Evolutionary conservation across 1,140 invertebrate species (phyloP), one percentile per base, ranked within the genome.

Genomic region (Plodia interpunctella): DNA sequence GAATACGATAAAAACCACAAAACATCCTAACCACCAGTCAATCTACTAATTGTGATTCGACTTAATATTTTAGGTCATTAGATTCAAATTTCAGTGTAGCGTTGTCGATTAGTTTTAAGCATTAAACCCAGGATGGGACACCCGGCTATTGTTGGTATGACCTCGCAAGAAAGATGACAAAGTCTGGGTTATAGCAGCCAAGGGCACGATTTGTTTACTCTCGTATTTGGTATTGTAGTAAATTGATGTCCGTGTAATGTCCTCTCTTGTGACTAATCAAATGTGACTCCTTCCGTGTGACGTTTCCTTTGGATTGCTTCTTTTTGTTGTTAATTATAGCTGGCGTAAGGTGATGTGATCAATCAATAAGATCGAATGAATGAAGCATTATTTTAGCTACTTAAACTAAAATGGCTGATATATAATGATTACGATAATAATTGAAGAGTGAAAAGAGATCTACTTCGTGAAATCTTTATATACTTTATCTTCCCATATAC

Each of bases 91-190:
- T 54, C 32, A 57, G 57, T 54, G 50, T 25, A 15, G 55, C 62
- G 57, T 69, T 72, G 66, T 63, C 70, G 72, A 77, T 72, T 69
- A 77, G 66, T 57, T 32, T 19, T 50, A 20, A 63, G 11, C 15
- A 70, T 76, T 76, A 76, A 74, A 77, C 77, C 71, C 75, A 79
- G 72, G 76, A 78, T 80, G 72, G 77, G 76, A 74, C 75, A 66
- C 72, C 60, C 62, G 61, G 71, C 76, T 63, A 83, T 80, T 83
- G 83, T 83, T 56, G 77, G 38, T 49, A 56, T 78, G 80, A 78
- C 80, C 83, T 86, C 79, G 76, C 68, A 74, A 76, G 83, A 78
- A 80, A 83, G 70, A 79, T 77, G 80, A 79, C 76, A 77, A 73
- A 70, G 61, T 66, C 67, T 71, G 59, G 68, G 66, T 64, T 70